Evolutionary conservation across 2,113 vertebrate genomes (phyloP), one percentile per base, ranked within the genome.

Genomic region (Chascanopsetta lugubris): DNA sequence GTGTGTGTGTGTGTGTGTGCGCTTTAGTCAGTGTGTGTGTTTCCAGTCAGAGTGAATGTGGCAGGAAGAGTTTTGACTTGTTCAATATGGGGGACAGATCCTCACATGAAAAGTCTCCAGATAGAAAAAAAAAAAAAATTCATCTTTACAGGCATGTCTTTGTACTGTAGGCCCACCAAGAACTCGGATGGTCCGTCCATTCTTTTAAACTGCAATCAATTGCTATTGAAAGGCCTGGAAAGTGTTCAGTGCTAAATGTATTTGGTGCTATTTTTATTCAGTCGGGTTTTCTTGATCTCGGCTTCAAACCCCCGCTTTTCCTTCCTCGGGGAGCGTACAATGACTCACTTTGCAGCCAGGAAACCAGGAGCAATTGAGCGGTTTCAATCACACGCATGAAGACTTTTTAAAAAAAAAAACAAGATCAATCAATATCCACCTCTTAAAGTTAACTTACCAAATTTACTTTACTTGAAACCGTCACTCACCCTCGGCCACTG

Each of bases 341-440:
- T 72, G 61, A 77, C 63, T 85, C 65, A 54, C 57, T 56, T 71
- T 67, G 17, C 24, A 62, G 74, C 78, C 85, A 76, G 80, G 79
- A 85, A 87, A 81, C 75, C 79, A 25, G 64, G 70, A 82, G 72
- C 67, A 36, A 78, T 68, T 64, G 68, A 80, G 72, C 62, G 51
- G 63, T 76, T 90, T 85, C 73, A 88, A 80, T 85, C 80, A 82
- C 78, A 79, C 25, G 69, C 82, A 75, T 82, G 69, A 73, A 76
- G 73, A 77, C 73, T 70, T 83, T 61, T 49, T 7, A 49, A 43
- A 69, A 76, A 75, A 45, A 51, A 50, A 36, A 47, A 40, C 61
- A 63, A 71, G 74, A 86, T 85, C 77, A 86, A 84, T 90, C 80
- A 77, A 78, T 76, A 81, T 51, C 72, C 58, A 61, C 75, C 80